These are phyloP conservation scores for Aphelinus certus DNA, from an alignment of 1,140 invertebrate genomes.

Conservation along the genomic window DNA sequence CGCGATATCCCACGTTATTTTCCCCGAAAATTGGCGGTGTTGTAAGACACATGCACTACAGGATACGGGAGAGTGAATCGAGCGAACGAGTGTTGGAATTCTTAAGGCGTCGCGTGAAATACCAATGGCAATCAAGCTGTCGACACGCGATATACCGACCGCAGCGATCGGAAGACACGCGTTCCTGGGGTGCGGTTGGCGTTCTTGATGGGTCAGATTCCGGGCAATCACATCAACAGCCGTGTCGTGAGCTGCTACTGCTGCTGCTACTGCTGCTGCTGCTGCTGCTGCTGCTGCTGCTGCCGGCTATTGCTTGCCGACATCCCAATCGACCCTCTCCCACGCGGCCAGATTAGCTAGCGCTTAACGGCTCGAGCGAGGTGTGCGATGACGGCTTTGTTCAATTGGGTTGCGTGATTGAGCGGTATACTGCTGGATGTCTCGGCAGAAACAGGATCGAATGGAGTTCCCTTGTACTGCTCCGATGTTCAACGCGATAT, in stretches of 20 bases:
- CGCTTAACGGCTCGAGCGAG: too few species aligned
- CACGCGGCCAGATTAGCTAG: background rate
- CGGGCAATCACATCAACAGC: constrained; percentile 36
- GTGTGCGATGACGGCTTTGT: too few species aligned
- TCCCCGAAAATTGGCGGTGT: background rate
- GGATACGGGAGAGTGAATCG: constrained; percentile 31
- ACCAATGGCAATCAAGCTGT: constrained; percentile 33
- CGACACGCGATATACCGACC: constrained; percentile 39
- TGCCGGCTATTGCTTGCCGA: background rate
- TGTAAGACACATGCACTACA: background rate
- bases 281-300: constrained; percentile 2
- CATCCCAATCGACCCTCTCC: background rate
- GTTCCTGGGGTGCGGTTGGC: background rate
- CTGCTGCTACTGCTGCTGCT: too few species aligned
- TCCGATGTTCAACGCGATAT: too few species aligned
- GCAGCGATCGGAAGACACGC: constrained; percentile 4
- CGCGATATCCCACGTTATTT: background rate
- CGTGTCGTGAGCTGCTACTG: constrained; percentile 8
- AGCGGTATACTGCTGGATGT: too few species aligned
- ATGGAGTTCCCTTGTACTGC: too few species aligned
- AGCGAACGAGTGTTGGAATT: background rate
- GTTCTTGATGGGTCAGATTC: constrained; percentile 31
- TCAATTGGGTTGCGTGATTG: too few species aligned
- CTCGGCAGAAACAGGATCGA: too few species aligned
- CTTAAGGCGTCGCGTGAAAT: background rate